Evolutionary conservation across 1,140 invertebrate genomes (phyloP).

Genomic region (Drosophila rhopaloa): DNA sequence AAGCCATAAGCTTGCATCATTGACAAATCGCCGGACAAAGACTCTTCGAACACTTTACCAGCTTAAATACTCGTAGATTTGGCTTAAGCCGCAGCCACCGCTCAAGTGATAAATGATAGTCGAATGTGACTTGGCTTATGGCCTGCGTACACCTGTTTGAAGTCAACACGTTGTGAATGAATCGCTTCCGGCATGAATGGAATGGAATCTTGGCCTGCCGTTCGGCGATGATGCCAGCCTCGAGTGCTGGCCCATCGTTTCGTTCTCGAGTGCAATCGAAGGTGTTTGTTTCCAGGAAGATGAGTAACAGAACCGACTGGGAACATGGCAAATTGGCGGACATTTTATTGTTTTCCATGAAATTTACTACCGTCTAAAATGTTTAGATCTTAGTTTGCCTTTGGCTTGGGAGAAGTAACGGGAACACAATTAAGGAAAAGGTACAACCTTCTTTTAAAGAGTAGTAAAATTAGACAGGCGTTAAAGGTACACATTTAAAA

Average conservation of each 20-base stretch:
- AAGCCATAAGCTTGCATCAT: conserved; percentile 58
- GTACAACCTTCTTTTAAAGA: too few relatives aligned
- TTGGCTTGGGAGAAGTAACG: not conserved
- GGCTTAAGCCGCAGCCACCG: conserved; percentile 42
- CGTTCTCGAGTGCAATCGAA: conserved; percentile 37
- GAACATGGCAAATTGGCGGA: too few relatives aligned
- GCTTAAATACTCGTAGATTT: conserved; percentile 49
- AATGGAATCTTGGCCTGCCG: conserved; percentile 14
- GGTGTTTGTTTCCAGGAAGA: conserved; percentile 11
- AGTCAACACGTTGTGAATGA: conserved; percentile 67
- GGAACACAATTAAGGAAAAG: too few relatives aligned
- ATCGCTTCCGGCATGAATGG: conserved; percentile 72
- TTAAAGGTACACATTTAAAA: too few relatives aligned
- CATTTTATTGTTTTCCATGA: conserved; percentile 1
- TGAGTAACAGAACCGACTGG: not conserved
- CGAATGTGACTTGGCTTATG: conserved; percentile 72
- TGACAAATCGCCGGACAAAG: conserved; percentile 72
- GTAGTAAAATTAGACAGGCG: too few relatives aligned
- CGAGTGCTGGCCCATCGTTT: conserved; percentile 21
- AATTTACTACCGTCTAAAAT: not conserved
- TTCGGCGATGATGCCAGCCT: conserved; percentile 28
- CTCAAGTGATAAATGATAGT: conserved; percentile 69
- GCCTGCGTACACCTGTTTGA: conserved; percentile 67
- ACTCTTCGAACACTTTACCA: conserved; percentile 40
- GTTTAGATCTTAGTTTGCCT: not conserved